phyloP scores from a whole-genome alignment of 1,140 invertebrate genomes.

The Phenacoccus solenopsis region DNA sequence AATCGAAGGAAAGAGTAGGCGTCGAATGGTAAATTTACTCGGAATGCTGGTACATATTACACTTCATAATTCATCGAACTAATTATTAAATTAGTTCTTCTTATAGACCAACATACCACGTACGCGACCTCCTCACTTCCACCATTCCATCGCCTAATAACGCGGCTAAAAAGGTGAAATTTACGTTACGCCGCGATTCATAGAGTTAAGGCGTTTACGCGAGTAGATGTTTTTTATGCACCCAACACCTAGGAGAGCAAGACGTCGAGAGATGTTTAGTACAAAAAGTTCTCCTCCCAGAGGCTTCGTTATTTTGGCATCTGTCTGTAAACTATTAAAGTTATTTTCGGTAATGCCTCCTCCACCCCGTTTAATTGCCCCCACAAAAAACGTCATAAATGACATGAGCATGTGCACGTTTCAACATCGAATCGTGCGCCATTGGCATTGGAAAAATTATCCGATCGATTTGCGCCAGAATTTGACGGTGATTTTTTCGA shows the following conservation, averaged over 20 bases:
- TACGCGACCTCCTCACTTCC: too few relatives aligned
- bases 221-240: background rate
- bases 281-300: background rate
- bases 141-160: background rate
- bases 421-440: background rate
- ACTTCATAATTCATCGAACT: background rate
- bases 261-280: background rate
- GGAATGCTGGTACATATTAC: background rate
- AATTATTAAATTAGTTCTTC: background rate
- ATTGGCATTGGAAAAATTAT: background rate
- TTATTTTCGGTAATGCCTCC: background rate
- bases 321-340: background rate
- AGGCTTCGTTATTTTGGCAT: background rate
- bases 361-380: background rate
- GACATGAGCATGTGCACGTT: background rate
- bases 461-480: background rate
- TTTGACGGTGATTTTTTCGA: too few relatives aligned
- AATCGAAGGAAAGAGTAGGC: background rate
- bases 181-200: background rate
- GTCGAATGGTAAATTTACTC: background rate
- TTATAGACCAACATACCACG: too few relatives aligned
- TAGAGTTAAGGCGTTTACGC: too few relatives aligned
- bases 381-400: background rate
- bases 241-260: background rate
- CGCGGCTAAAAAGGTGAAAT: background rate